These are phyloP conservation scores for Callopanchax toddi DNA, from an alignment of 2,113 vertebrate species.

Conservation along the genomic window DNA sequence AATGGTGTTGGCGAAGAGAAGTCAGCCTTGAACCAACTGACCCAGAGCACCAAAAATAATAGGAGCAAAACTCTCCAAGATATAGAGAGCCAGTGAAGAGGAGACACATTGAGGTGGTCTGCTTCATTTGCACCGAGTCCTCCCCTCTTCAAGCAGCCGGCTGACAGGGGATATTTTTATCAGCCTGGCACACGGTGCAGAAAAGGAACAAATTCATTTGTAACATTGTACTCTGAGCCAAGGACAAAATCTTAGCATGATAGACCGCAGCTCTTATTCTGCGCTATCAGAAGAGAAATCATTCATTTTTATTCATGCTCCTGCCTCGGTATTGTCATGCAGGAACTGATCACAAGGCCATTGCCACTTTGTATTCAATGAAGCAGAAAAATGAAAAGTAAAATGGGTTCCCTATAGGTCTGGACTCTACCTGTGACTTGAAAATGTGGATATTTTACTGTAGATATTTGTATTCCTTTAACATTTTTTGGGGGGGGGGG, in stretches of 20 bases:
- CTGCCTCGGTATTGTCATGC: constrained; percentile 36
- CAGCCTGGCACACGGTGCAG: constrained; percentile 61
- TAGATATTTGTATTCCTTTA: not conserved
- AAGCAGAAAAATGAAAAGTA: constrained; percentile 44
- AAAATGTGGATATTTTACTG: constrained; percentile 14
- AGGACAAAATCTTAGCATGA: constrained; percentile 72
- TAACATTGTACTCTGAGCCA: constrained; percentile 57
- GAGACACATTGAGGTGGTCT: constrained; percentile 53
- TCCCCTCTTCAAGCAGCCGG: constrained; percentile 49
- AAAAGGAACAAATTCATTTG: constrained; percentile 72
- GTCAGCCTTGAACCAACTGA: constrained; percentile 51
- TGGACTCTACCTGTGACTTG: constrained; percentile 7
- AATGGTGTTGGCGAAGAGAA: constrained; percentile 9
- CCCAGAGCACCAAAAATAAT: constrained; percentile 52
- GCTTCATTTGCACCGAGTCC: constrained; percentile 69
- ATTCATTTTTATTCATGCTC: constrained; percentile 64
- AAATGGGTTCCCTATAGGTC: constrained; percentile 34
- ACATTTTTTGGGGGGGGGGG: too few relatives aligned
- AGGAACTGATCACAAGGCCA: constrained; percentile 34
- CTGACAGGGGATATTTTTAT: constrained; percentile 79
- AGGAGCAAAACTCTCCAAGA: constrained; percentile 41
- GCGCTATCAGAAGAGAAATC: constrained; percentile 60
- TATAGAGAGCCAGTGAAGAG: constrained; percentile 30
- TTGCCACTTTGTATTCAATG: constrained; percentile 35
- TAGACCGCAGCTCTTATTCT: constrained; percentile 57